Base-by-base conservation (phyloP, 1,140 invertebrate genomes). In the Mamestra configurata region DNA sequence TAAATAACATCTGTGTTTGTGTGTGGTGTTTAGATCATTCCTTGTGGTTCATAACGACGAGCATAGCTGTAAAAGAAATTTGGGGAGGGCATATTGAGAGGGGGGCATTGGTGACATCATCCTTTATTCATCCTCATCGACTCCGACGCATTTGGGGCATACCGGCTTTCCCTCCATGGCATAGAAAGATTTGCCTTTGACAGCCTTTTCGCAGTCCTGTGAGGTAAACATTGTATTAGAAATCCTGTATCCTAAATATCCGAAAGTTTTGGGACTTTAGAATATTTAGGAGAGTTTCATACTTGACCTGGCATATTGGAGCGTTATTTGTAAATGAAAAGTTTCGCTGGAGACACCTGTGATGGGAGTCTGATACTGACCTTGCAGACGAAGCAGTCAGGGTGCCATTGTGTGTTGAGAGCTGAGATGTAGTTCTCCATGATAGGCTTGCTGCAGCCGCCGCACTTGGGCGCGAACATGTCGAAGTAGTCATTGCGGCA, bases 381-480 rank as follows among this genome's bases (percentile, higher is more conserved):
- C 97, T 98, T 97, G 97, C 99, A 99, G 79, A 99, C 99, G 96
- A 99, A 99, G 95, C 99, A 99, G 92, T 99, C 98, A 11, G 99
- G 98, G 96, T 99, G 99, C 99, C 99, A 99, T 93, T 99, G 99
- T 77, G 97, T 97, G 93, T 99, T 99, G 59, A 99, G 95, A 13
- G 99, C 99, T 1, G 99, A 99, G 89, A 99, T 99, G 93, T 99
- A 99, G 95, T 99, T 99, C 93, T 99, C 99, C 97, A 99, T 99
- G 86, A 99, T 99, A 61, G 99, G 98, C 43, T 98, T 97, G 86
- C 97, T 98, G 96, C 99, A 99, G 20, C 99, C 98, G 18, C 98
- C 99, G 95, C 99, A 99, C 93, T 99, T 99, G 0, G 99, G 99
- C 1, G 99, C 99, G 95, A 99, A 99, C 97, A 99, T 98, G 88